Conservation (phyloP, 2,797 vertebrate species). For the Myotis pilosus region DNA sequence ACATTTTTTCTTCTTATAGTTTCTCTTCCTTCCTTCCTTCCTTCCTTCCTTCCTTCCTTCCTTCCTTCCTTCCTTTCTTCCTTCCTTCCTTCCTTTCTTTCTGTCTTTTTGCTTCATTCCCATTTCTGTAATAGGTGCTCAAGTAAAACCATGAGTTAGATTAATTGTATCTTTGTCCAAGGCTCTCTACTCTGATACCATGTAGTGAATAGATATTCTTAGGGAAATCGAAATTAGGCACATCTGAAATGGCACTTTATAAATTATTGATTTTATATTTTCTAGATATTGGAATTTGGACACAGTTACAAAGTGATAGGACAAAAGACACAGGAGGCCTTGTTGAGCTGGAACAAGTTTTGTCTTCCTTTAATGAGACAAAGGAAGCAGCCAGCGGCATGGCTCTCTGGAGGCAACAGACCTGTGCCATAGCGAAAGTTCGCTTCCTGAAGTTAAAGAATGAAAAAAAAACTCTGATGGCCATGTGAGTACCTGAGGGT, state of each 20-base stretch:
- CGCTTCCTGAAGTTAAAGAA: constrained; percentile 89
- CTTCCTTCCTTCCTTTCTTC: no score
- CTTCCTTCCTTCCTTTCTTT: no score
- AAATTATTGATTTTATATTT: background rate
- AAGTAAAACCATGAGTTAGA: background rate
- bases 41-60: no score
- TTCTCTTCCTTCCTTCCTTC: no score
- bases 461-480: constrained; percentile 87
- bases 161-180: background rate
- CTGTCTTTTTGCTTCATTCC: background rate
- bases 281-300: constrained; percentile 85
- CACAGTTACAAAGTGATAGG: constrained; percentile 81
- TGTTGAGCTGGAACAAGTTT: constrained; percentile 81
- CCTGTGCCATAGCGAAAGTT: constrained; percentile 86
- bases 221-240: background rate
- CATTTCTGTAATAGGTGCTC: background rate
- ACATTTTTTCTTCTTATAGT: background rate
- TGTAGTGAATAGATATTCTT: background rate
- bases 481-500: constrained; percentile 84
- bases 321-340: constrained; percentile 66
- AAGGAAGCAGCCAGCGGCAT: constrained; percentile 69
- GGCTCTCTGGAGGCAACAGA: constrained; percentile 93
- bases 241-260: background rate
- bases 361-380: constrained; percentile 83
- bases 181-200: background rate